These are phyloP conservation scores for Psylliodes chrysocephalus DNA, from an alignment of 2,888 invertebrate genomes.

Conservation along the genomic window DNA sequence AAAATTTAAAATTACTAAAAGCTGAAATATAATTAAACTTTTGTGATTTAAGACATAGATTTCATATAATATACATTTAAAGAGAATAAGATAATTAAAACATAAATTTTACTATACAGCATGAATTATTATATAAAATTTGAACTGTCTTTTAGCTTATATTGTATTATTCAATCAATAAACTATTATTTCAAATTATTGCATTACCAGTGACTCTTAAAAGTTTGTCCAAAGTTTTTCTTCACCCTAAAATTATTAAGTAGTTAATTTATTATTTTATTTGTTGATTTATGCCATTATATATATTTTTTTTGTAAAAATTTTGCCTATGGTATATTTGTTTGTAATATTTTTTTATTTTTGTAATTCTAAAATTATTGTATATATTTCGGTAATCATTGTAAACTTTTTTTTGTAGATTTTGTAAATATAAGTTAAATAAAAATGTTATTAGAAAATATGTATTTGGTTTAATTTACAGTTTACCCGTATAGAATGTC, in stretches of 20 bases:
- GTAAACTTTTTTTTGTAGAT: constrained; percentile 36
- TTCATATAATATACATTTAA: too few species aligned
- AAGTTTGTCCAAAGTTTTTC: not conserved
- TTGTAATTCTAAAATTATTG: constrained; percentile 21
- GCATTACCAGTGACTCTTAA: too few species aligned
- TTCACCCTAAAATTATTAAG: not conserved
- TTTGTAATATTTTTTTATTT: constrained; percentile 22
- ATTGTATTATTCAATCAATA: too few species aligned
- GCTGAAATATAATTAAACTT: too few species aligned
- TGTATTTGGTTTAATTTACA: constrained; percentile 21
- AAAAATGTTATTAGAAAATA: constrained; percentile 30
- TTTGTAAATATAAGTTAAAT: constrained; percentile 45
- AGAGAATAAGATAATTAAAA: too few species aligned
- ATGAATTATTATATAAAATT: too few species aligned
- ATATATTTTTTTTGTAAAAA: constrained; percentile 13
- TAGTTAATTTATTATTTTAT: constrained; percentile 19
- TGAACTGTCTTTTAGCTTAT: too few species aligned
- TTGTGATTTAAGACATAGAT: too few species aligned
- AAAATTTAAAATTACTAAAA: too few species aligned
- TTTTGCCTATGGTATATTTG: constrained; percentile 8
- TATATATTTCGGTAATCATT: constrained; percentile 37
- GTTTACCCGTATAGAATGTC: not conserved
- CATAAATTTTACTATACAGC: too few species aligned
- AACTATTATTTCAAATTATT: too few species aligned
- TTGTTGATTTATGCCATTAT: constrained; percentile 7